A percentile compares a stretch with the other conserved stretches of the same genome.
These are phyloP conservation scores for Brachyhypopomus occidentalis DNA, from an alignment of 2,113 vertebrate species.

Conservation along the genomic window DNA sequence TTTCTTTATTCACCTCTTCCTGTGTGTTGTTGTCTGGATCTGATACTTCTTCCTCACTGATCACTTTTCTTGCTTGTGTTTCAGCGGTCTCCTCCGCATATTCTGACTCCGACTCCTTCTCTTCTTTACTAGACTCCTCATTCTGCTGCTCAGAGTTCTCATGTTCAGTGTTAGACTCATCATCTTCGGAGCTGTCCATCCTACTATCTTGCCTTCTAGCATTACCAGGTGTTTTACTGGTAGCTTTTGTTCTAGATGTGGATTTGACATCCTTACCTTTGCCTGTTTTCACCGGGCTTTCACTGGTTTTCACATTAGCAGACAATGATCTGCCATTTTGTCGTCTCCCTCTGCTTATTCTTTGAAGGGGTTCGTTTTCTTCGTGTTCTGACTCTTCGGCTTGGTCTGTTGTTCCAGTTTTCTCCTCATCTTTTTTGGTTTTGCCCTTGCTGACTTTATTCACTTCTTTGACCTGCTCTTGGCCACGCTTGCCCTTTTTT, in stretches of 20 bases:
- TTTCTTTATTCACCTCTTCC: constrained; percentile 51
- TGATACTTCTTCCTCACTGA: constrained; percentile 38
- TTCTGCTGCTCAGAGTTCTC: constrained; percentile 54
- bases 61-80: constrained; percentile 36
- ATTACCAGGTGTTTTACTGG: constrained; percentile 35
- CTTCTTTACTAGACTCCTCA: constrained; percentile 58
- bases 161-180: constrained; percentile 51
- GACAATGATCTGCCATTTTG: constrained; percentile 24
- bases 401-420: constrained; percentile 23
- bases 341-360: constrained; percentile 28
- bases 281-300: not conserved
- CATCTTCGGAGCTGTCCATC: constrained; percentile 17
- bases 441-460: constrained; percentile 21
- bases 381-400: constrained; percentile 25
- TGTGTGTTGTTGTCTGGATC: constrained; percentile 35
- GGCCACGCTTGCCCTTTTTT: constrained; percentile 33
- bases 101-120: constrained; percentile 45
- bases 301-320: constrained; percentile 33
- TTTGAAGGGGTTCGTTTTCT: constrained; percentile 25
- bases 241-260: constrained; percentile 43
- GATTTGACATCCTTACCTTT: constrained; percentile 50
- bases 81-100: constrained; percentile 14
- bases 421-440: constrained; percentile 33
- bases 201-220: constrained; percentile 46
- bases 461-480: constrained; percentile 11